Percentiles rank a stretch among this genome's conserved stretches.
These are phyloP conservation scores for Aethina tumida DNA, from an alignment of 1,140 invertebrate genomes.

Conservation along the genomic window DNA sequence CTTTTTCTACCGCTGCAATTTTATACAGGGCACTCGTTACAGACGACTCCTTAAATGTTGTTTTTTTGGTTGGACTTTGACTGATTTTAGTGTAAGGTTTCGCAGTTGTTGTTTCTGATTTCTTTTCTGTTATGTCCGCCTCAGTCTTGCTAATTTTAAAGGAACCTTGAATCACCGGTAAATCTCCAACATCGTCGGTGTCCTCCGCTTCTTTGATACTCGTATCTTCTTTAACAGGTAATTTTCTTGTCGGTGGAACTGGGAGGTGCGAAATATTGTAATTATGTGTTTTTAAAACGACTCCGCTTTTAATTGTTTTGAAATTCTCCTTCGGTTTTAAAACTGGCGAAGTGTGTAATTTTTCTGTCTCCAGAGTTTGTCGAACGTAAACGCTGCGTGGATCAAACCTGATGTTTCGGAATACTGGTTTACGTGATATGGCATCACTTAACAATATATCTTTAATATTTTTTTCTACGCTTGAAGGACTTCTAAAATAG, in stretches of 20 bases:
- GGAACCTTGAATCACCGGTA: conserved; percentile 47
- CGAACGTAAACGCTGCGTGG: conserved; percentile 51
- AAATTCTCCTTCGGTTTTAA: conserved; percentile 16
- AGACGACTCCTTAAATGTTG: conserved; percentile 33
- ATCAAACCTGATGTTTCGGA: conserved; percentile 58
- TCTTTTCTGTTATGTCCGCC: conserved; percentile 49
- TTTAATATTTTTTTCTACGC: conserved; percentile 55
- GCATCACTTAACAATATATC: conserved; percentile 58
- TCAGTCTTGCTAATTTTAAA: conserved; percentile 52
- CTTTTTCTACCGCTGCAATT: conserved; percentile 37
- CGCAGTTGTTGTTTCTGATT: conserved; percentile 27
- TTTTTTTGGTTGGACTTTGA: conserved; percentile 36
- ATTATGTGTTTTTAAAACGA: conserved; percentile 41
- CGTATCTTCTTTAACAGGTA: conserved; percentile 30
- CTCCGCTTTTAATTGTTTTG: conserved; percentile 35
- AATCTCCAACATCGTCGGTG: conserved; percentile 35
- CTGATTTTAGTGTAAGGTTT: conserved; percentile 37
- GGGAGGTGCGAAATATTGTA: conserved; percentile 24
- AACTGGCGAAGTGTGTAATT: conserved; percentile 35
- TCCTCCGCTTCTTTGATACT: conserved; percentile 37
- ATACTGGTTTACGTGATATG: conserved; percentile 49
- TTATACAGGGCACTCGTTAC: conserved; percentile 37
- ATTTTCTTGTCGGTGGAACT: conserved; percentile 9
- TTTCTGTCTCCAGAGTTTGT: conserved; percentile 43
- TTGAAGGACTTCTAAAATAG: conserved; percentile 46